Percentiles rank a stretch among this genome's conserved stretches.
Evolutionary conservation across 2,113 vertebrate genomes (phyloP).

Genomic region (Tragelaphus imberbis): DNA sequence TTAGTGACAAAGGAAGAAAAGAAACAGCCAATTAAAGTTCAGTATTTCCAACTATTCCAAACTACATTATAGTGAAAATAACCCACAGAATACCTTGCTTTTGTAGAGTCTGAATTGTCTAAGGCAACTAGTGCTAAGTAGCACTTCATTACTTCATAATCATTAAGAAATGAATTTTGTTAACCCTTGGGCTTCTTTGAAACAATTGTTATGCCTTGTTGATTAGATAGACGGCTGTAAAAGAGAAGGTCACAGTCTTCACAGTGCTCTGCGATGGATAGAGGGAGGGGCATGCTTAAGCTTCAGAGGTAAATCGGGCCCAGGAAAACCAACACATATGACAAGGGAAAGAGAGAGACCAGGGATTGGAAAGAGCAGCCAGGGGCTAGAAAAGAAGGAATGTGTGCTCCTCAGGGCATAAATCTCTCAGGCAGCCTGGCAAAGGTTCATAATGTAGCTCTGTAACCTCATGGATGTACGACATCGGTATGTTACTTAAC

Average conservation of each 20-base stretch:
- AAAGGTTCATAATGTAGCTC: background rate
- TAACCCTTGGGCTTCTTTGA: constrained; percentile 6
- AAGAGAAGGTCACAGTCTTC: background rate
- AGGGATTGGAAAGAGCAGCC: background rate
- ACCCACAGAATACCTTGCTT: background rate
- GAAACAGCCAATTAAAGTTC: background rate
- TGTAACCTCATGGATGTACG: background rate
- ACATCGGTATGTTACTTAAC: background rate
- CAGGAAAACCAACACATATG: background rate
- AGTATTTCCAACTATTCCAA: background rate
- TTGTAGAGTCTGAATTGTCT: background rate
- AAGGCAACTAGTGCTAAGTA: background rate
- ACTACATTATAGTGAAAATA: background rate
- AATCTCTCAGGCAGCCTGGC: background rate
- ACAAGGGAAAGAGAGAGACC: background rate
- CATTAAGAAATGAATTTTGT: constrained; percentile 25
- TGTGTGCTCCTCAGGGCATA: background rate
- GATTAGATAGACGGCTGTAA: background rate
- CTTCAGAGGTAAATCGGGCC: background rate
- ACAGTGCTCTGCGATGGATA: background rate
- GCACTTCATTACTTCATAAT: background rate
- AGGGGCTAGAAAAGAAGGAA: background rate
- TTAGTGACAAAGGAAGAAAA: constrained; percentile 1
- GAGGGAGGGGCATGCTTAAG: background rate
- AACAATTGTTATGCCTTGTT: background rate